phyloP scores from a whole-genome alignment of 2,113 vertebrate species.

The Prunella himalayana region DNA sequence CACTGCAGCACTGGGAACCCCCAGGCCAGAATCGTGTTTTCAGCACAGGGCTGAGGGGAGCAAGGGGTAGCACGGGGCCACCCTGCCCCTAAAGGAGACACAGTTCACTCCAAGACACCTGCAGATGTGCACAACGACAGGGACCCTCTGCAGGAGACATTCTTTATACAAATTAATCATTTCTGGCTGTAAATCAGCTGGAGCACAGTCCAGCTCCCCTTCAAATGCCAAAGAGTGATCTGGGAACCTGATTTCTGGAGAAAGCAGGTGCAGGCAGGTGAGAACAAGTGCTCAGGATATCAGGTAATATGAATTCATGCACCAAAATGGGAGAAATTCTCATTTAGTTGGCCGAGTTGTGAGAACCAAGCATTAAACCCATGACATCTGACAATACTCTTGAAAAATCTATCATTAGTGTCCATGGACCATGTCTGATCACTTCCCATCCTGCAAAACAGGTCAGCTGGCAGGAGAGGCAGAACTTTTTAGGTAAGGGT shows the following conservation, averaged over 20 bases:
- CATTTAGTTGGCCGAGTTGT: background rate
- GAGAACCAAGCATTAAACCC: background rate
- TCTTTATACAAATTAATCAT: fast-evolving
- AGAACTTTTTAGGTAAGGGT: background rate
- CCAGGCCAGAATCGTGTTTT: background rate
- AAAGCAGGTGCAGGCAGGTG: background rate
- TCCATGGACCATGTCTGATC: background rate
- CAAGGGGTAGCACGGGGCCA: background rate
- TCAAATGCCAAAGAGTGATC: background rate
- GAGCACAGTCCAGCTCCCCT: background rate
- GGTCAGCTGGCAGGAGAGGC: background rate
- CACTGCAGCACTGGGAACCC: fast-evolving
- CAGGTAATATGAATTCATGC: background rate
- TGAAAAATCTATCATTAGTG: background rate
- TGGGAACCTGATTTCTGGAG: background rate
- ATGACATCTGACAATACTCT: background rate
- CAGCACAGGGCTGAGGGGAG: fast-evolving
- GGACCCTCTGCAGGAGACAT: background rate
- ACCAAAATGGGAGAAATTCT: background rate
- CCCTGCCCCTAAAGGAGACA: background rate
- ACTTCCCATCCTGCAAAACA: background rate
- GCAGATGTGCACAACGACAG: background rate
- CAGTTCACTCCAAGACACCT: background rate
- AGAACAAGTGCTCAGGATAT: background rate
- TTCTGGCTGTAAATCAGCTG: background rate